Percentiles rank a stretch among this genome's conserved stretches.
phyloP scores from a whole-genome alignment of 1,140 invertebrate species.

The Zaprionus kolodkinae region DNA sequence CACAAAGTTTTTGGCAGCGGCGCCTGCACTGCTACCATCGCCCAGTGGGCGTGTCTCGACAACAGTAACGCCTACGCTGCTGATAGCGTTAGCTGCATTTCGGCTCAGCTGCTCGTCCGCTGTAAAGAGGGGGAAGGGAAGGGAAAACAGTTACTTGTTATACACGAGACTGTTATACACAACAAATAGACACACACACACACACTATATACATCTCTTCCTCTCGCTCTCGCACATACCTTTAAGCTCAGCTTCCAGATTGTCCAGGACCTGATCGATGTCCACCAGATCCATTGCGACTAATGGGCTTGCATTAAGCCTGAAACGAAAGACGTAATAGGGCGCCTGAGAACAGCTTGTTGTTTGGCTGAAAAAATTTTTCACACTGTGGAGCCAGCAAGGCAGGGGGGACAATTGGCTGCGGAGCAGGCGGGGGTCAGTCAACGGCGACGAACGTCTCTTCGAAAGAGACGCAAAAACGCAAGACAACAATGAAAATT shows the following conservation, averaged over 20 bases:
- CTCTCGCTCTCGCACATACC: conserved; percentile 4
- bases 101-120: conserved; percentile 65
- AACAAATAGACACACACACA: neutral
- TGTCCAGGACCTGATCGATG: conserved; percentile 94
- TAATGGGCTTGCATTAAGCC: conserved; percentile 46
- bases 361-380: conserved; percentile 42
- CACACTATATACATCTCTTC: neutral
- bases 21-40: conserved; percentile 40
- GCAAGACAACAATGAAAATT: conserved; percentile 41
- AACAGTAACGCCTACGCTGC: conserved; percentile 30
- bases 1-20: conserved; percentile 69
- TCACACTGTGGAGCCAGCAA: conserved; percentile 13
- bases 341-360: conserved; percentile 22
- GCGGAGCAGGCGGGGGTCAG: conserved; percentile 19
- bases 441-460: neutral
- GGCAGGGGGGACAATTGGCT: neutral
- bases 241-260: conserved; percentile 87
- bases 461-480: conserved; percentile 39
- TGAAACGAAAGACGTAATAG: conserved; percentile 35
- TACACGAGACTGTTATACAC: neutral
- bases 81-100: conserved; percentile 84
- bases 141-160: conserved; percentile 1
- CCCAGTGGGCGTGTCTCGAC: conserved; percentile 48
- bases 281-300: conserved; percentile 87
- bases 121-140: conserved; percentile 42